phyloP scores from a whole-genome alignment of 2,888 invertebrate species.

The Coleophora deauratella region DNA sequence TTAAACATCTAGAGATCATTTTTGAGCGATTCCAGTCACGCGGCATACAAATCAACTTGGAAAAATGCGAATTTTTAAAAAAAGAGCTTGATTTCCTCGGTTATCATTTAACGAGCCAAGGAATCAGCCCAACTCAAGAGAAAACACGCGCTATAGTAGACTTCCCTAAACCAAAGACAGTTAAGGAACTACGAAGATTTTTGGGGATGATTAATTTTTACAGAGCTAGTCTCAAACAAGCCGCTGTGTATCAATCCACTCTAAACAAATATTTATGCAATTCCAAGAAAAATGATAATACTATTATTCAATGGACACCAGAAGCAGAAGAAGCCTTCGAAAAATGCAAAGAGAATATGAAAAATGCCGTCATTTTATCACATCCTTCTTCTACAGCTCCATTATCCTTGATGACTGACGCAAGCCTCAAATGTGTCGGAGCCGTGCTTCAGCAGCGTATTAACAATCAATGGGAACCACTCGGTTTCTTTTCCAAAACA shows the following conservation, averaged over 20 bases:
- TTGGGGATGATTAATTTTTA: constrained; percentile 19
- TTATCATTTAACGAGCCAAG: constrained; percentile 1
- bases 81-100: constrained; percentile 6
- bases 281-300: constrained; percentile 14
- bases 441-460: constrained; percentile 28
- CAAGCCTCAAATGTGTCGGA: constrained; percentile 29
- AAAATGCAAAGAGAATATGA: constrained; percentile 12
- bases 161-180: constrained; percentile 11
- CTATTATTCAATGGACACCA: constrained; percentile 13
- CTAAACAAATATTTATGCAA: constrained; percentile 10
- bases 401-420: constrained; percentile 17
- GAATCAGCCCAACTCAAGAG: not conserved
- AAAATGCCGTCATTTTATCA: constrained; percentile 6
- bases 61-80: constrained; percentile 8
- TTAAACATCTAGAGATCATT: no score
- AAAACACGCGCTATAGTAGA: constrained; percentile 4
- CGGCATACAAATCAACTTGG: constrained; percentile 7
- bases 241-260: constrained; percentile 17
- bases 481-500: constrained; percentile 21
- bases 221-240: constrained; percentile 24
- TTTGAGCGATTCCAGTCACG: no score
- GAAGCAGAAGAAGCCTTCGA: constrained; percentile 12
- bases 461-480: constrained; percentile 9
- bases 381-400: constrained; percentile 13
- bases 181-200: constrained; percentile 10